Conservation (phyloP, 1,140 invertebrate species). For the Drosophila sechellia region DNA sequence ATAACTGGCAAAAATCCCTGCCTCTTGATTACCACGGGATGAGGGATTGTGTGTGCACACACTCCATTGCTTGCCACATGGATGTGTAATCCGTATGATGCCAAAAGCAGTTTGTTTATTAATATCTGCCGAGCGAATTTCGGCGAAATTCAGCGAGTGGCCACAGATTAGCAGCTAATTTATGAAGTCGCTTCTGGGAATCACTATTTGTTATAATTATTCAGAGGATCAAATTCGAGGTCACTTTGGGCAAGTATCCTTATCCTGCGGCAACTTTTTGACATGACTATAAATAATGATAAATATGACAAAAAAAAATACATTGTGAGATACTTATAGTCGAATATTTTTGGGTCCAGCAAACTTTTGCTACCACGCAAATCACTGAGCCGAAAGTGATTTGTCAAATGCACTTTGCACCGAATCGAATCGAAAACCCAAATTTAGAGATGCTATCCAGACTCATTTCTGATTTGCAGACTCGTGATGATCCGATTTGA, state of each 20-base stretch:
- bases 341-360: background rate
- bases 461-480: constrained; percentile 5
- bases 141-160: constrained; percentile 9
- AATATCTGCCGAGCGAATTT: constrained; percentile 13
- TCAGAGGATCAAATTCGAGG: too few relatives aligned
- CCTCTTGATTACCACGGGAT: constrained; percentile 34
- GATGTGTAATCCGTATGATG: constrained; percentile 21
- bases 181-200: constrained; percentile 1
- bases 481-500: constrained; percentile 15
- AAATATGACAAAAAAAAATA: background rate
- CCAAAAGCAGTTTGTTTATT: constrained; percentile 17
- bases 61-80: constrained; percentile 36
- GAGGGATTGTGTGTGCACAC: constrained; percentile 24
- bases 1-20: constrained; percentile 44
- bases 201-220: background rate
- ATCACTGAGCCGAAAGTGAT: constrained; percentile 13
- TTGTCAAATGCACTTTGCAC: constrained; percentile 27
- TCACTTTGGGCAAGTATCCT: background rate
- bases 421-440: background rate
- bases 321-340: background rate
- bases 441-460: constrained; percentile 16
- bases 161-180: constrained; percentile 19
- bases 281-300: background rate
- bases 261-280: too few relatives aligned
- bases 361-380: constrained; percentile 9